Percentiles rank a stretch among this genome's conserved stretches.
These are phyloP conservation scores for Drosophila atroscutellata DNA, from an alignment of 2,888 invertebrate species.

Conservation along the genomic window DNA sequence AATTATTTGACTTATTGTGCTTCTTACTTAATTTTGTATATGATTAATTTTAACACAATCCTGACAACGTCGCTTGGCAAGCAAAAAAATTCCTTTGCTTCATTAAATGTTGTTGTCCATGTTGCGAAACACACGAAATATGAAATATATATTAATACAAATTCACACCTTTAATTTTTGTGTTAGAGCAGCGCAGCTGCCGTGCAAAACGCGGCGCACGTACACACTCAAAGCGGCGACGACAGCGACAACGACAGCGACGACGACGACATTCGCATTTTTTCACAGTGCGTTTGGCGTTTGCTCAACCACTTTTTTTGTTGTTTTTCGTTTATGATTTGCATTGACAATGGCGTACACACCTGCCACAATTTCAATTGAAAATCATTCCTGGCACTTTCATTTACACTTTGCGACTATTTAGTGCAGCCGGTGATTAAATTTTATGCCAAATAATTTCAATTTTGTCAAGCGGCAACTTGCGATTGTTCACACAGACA, in stretches of 20 bases:
- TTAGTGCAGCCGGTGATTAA: conserved; percentile 63
- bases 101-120: conserved; percentile 31
- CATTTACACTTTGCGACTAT: conserved; percentile 65
- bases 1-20: conserved; percentile 46
- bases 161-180: conserved; percentile 65
- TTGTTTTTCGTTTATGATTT: conserved; percentile 63
- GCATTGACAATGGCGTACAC: conserved; percentile 52
- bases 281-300: conserved; percentile 68
- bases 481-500: conserved; percentile 68
- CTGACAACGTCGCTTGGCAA: conserved; percentile 34
- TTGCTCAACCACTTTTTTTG: conserved; percentile 41
- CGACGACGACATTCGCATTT: conserved; percentile 76
- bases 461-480: conserved; percentile 73
- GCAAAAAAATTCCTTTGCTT: conserved; percentile 18
- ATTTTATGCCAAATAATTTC: conserved; percentile 63
- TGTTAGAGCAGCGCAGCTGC: conserved; percentile 64
- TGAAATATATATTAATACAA: conserved; percentile 31
- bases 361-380: conserved; percentile 64
- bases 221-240: conserved; percentile 69
- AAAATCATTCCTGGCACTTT: conserved; percentile 63
- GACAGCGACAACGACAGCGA: conserved; percentile 49
- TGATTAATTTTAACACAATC: conserved; percentile 53
- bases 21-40: conserved; percentile 49
- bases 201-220: conserved; percentile 69
- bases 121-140: conserved; percentile 24